Percentiles rank a stretch among this genome's conserved stretches.
phyloP scores from a whole-genome alignment of 2,113 vertebrate species.

The Oryzias javanicus region DNA sequence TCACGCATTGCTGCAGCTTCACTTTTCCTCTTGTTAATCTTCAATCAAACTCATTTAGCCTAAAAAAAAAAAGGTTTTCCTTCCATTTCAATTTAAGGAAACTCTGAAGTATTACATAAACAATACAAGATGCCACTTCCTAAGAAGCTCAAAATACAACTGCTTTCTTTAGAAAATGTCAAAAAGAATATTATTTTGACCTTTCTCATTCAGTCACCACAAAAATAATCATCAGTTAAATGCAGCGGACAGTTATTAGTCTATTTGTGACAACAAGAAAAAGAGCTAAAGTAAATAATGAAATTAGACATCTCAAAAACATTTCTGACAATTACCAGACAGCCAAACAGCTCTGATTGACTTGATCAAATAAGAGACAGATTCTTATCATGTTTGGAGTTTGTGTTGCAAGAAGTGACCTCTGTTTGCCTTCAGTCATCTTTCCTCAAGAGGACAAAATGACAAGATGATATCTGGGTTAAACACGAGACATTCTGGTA shows the following conservation, averaged over 20 bases:
- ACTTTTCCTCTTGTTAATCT: constrained; percentile 39
- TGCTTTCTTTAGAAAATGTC: neutral
- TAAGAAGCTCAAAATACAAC: neutral
- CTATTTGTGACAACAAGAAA: neutral
- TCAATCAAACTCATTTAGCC: constrained; percentile 48
- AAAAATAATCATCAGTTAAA: neutral
- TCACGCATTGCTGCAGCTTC: constrained; percentile 35
- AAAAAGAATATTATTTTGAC: neutral
- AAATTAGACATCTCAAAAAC: constrained; percentile 10
- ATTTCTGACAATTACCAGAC: neutral
- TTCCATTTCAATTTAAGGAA: constrained; percentile 15
- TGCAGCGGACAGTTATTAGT: neutral
- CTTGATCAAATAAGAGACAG: neutral
- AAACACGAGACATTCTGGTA: too few species aligned
- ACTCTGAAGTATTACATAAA: too few species aligned
- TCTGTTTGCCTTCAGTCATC: neutral
- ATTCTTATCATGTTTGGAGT: constrained; percentile 5
- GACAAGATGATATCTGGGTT: too few species aligned
- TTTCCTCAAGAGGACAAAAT: neutral
- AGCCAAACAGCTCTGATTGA: neutral
- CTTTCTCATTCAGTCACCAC: constrained; percentile 9
- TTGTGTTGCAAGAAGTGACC: neutral
- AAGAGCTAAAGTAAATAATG: neutral
- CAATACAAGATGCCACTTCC: neutral
- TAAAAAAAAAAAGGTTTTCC: constrained; percentile 8